Conservation (phyloP, 2,888 invertebrate genomes). For the Allolobophora icterica region DNA sequence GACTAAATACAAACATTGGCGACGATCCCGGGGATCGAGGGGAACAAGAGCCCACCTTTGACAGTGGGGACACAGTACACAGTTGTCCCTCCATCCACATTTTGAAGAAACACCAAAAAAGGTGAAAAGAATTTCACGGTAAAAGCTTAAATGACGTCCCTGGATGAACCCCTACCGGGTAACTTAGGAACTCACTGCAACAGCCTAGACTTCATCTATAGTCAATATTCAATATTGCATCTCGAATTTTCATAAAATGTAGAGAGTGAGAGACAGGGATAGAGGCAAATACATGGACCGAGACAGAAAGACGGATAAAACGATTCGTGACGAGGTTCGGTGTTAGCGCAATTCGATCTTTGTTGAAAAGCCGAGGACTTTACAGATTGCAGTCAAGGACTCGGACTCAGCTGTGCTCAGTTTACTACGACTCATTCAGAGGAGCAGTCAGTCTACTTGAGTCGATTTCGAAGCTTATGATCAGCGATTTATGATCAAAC, state of each 20-base stretch:
- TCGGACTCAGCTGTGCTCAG: not conserved
- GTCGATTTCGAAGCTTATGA: not conserved
- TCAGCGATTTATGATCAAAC: not conserved
- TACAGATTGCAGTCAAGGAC: not conserved
- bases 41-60: too few relatives aligned
- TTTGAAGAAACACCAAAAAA: too few relatives aligned
- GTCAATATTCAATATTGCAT: not conserved
- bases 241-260: not conserved
- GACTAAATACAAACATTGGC: too few relatives aligned
- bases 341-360: not conserved
- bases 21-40: too few relatives aligned
- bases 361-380: not conserved
- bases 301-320: not conserved
- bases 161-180: too few relatives aligned
- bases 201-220: not conserved
- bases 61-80: too few relatives aligned
- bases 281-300: not conserved
- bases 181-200: not conserved
- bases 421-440: not conserved
- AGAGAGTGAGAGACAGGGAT: not conserved
- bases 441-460: not conserved
- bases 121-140: too few relatives aligned
- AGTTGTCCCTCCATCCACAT: too few relatives aligned
- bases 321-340: not conserved
- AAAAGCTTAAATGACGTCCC: too few relatives aligned